These are phyloP conservation scores for Turritopsis dohrnii DNA, from an alignment of 30 jellyfish, hydroid and myxozoan genomes.

Conservation along the genomic window DNA sequence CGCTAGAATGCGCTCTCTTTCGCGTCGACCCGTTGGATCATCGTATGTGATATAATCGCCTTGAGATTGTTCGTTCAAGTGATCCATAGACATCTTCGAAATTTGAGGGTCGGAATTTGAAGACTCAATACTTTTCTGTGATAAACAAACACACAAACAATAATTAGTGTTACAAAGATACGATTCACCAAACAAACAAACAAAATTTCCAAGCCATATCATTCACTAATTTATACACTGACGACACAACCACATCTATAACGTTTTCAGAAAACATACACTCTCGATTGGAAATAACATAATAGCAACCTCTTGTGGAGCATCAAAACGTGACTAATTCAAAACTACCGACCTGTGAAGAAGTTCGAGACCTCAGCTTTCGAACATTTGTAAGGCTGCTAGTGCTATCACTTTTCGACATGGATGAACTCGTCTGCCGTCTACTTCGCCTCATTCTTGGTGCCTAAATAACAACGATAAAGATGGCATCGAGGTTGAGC, in stretches of 20 bases:
- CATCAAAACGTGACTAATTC: background rate
- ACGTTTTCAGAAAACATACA: too few relatives aligned
- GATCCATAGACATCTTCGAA: background rate
- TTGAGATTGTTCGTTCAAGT: constrained; percentile 77
- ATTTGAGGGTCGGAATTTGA: constrained; percentile 43
- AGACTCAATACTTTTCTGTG: constrained; percentile 61
- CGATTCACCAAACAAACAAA: too few relatives aligned
- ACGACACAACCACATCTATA: too few relatives aligned
- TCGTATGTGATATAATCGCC: constrained; percentile 91
- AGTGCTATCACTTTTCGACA: constrained; percentile 25
- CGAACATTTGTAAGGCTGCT: constrained; percentile 36
- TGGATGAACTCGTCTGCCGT: constrained; percentile 48
- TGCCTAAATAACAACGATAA: constrained; percentile 24
- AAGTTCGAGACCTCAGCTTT: constrained; percentile 47
- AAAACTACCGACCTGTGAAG: constrained; percentile 53
- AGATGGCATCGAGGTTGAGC: background rate
- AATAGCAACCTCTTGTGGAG: too few relatives aligned
- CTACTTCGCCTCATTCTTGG: constrained; percentile 46
- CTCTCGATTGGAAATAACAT: too few relatives aligned
- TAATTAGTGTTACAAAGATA: too few relatives aligned
- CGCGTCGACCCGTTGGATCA: constrained; percentile 93
- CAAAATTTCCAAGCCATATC: too few relatives aligned
- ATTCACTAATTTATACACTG: too few relatives aligned
- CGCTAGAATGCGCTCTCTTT: constrained; percentile 84
- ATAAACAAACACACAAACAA: background rate